Base-by-base conservation (phyloP, 2,797 vertebrate genomes). In the Chelon auratus region DNA sequence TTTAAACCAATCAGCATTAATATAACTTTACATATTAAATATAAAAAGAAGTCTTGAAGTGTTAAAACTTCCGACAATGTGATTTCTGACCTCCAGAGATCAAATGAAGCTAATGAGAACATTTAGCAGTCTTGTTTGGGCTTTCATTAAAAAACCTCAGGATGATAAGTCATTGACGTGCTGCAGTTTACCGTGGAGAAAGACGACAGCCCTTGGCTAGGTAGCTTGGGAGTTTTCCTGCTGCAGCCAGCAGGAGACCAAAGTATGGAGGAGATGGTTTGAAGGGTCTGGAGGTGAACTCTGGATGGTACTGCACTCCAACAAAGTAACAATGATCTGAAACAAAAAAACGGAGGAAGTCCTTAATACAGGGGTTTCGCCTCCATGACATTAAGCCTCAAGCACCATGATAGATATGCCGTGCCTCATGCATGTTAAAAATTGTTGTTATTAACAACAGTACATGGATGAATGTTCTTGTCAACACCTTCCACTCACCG, bases 181-280 rank as follows among this genome's bases (percentile, higher is more conserved):
- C 42, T 10, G 4, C 17, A 56, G 40, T 42, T 83, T 87, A 99
- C 97, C 97, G 95, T 73, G 97, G 97, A 0, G 97, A 99, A 47
- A 98, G 96, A 47, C 95, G 93, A 70, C 97, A 97, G 72, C 96
- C 97, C 82, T 97, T 97, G 58, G 94, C 89, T 10, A 99, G 78
- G 79, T 95, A 99, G 89, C 95, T 92, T 0, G 93, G 93, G 14
- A 99, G 96, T 68, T 96, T 95, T 72, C 97, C 97, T 18, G 94
- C 95, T 2, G 97, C 96, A 0, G 98, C 96, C 88, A 99, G 88
- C 33, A 98, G 93, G 30, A 99, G 95, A 58, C 97, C 97, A 0
- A 98, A 96, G 91, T 99, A 99, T 0, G 97, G 98, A 1, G 97
- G 96, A 3, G 97, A 99, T 0, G 97, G 97, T 76, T 98, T 99